Percentiles rank a stretch among this genome's conserved stretches.
Conservation (phyloP, 2,113 vertebrate species). For the Toxostoma redivivum region DNA sequence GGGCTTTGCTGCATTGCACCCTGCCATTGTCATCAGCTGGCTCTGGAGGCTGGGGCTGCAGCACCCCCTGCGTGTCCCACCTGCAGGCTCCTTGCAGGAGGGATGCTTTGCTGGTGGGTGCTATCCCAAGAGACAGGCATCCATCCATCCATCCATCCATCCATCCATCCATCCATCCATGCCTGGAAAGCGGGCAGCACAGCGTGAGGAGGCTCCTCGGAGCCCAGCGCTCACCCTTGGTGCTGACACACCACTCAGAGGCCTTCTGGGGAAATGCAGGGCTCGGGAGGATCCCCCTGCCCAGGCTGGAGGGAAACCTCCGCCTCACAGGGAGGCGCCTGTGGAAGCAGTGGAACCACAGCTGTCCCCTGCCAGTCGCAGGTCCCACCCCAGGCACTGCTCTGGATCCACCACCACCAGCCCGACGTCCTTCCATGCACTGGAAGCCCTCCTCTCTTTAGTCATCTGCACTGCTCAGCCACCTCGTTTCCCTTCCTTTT, state of each 20-base stretch:
- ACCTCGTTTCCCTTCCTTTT: not conserved
- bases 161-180: not conserved
- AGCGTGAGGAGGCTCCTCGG: not conserved
- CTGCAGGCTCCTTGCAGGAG: not conserved
- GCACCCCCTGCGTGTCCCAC: not conserved
- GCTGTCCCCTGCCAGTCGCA: not conserved
- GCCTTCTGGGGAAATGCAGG: conserved; percentile 69
- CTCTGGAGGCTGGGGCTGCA: not conserved
- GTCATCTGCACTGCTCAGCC: not conserved
- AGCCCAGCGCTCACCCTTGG: conserved; percentile 1
- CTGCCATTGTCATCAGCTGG: not conserved
- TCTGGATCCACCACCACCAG: not conserved
- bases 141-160: not conserved
- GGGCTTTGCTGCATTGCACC: not conserved
- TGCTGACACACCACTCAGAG: conserved; percentile 74
- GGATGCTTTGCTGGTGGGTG: not conserved
- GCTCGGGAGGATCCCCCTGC: not conserved
- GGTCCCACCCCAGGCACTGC: rapidly evolving
- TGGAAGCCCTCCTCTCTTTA: not conserved
- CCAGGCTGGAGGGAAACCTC: not conserved
- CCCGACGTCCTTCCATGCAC: rapidly evolving
- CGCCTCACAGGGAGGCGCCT: rapidly evolving
- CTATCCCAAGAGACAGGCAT: not conserved
- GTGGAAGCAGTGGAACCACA: not conserved
- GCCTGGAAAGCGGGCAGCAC: not conserved